phyloP scores from a whole-genome alignment of 2,797 vertebrate genomes.

The Dermochelys coriacea region DNA sequence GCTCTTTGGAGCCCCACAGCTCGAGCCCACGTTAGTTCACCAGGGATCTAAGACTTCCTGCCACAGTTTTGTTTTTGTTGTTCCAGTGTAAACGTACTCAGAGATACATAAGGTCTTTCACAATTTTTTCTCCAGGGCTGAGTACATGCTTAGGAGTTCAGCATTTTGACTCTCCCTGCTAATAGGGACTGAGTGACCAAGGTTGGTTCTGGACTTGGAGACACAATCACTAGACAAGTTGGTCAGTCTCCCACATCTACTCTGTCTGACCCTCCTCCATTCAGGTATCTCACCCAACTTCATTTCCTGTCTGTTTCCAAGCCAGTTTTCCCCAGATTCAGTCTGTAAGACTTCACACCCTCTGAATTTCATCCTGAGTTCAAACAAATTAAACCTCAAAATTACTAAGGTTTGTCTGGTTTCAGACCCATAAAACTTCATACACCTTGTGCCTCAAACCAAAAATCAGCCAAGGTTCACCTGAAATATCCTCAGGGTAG shows the following conservation, averaged over 20 bases:
- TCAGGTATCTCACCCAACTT: not conserved
- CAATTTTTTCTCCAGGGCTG: not conserved
- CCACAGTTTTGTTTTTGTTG: not conserved
- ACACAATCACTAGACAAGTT: not conserved
- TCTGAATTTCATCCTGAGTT: not conserved
- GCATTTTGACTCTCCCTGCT: not conserved
- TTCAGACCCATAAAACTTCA: slow-evolving; percentile 5
- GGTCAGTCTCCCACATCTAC: not conserved
- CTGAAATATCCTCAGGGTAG: slow-evolving; percentile 1
- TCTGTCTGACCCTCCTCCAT: not conserved
- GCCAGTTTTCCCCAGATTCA: not conserved
- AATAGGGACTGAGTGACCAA: not conserved
- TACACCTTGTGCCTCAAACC: slow-evolving; percentile 24
- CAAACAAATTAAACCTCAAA: not conserved
- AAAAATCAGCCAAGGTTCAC: slow-evolving; percentile 24
- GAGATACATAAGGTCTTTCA: accelerated
- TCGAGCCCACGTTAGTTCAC: no score
- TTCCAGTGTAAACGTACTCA: not conserved
- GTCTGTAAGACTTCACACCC: not conserved
- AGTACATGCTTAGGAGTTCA: accelerated
- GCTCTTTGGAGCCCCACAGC: no score
- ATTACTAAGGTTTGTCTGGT: not conserved
- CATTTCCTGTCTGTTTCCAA: not conserved
- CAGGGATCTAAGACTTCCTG: not conserved
- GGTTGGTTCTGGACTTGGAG: not conserved